These are phyloP conservation scores for Eudasyphora cyanicolor DNA, from an alignment of 2,888 invertebrate species.

Conservation along the genomic window DNA sequence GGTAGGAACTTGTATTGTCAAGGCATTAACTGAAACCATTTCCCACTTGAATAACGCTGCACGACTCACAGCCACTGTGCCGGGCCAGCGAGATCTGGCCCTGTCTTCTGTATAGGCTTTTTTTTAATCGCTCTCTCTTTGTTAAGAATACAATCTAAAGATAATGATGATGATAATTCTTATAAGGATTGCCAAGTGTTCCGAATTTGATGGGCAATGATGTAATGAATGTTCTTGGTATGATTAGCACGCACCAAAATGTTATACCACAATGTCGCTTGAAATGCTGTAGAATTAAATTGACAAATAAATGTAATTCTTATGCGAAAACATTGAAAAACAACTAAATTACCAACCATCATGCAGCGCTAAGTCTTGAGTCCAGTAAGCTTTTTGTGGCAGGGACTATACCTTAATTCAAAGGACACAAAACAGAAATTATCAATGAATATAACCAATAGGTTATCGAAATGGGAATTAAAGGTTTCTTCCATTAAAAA, in stretches of 20 bases:
- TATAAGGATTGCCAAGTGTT: not conserved
- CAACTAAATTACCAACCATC: no score
- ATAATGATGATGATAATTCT: constrained; percentile 29
- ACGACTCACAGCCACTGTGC: constrained; percentile 1
- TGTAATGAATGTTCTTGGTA: not conserved
- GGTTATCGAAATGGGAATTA: no score
- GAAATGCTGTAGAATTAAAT: not conserved
- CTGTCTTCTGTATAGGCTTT: constrained; percentile 2
- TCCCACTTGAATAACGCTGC: constrained; percentile 30
- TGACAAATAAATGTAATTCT: no score
- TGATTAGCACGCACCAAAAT: constrained; percentile 14
- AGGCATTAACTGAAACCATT: constrained; percentile 39
- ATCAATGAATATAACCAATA: no score
- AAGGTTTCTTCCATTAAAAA: no score
- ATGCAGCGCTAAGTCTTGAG: no score
- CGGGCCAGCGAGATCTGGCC: not conserved
- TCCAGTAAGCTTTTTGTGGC: no score
- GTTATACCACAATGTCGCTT: not conserved
- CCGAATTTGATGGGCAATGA: not conserved
- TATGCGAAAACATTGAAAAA: no score
- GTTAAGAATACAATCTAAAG: not conserved
- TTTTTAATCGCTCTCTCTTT: constrained; percentile 32
- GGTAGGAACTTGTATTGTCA: not conserved
- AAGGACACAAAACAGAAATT: no score
- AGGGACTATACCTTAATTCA: no score